Conservation (phyloP, 2,888 invertebrate genomes). For the Agriopis marginaria region DNA sequence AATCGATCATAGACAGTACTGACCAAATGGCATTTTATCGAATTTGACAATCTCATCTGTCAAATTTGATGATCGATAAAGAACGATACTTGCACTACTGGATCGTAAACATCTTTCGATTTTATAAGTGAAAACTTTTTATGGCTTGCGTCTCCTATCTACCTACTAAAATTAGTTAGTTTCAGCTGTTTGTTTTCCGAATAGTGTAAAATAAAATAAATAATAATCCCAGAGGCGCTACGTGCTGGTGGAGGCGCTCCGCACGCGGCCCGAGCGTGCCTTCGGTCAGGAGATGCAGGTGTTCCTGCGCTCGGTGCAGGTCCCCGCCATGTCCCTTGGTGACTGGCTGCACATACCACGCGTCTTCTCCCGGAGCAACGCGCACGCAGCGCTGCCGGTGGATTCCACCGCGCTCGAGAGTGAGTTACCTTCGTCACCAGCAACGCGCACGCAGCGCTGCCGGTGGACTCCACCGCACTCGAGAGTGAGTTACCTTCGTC, state of each 20-base stretch:
- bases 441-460: constrained; percentile 91
- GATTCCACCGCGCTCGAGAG: constrained; percentile 77
- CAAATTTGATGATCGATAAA: too few relatives aligned
- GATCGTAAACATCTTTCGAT: too few relatives aligned
- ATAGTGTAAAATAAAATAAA: too few relatives aligned
- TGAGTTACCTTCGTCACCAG: constrained; percentile 88
- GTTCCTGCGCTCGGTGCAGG: constrained; percentile 78
- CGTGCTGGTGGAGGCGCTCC: constrained; percentile 89
- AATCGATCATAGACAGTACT: too few relatives aligned
- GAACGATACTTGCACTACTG: too few relatives aligned
- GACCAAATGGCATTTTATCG: too few relatives aligned
- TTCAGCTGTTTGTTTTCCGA: too few relatives aligned
- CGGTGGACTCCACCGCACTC: constrained; percentile 88
- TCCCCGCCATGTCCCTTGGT: constrained; percentile 82
- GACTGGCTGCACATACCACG: constrained; percentile 90
- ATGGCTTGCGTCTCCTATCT: too few relatives aligned
- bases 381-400: constrained; percentile 91
- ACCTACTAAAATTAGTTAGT: too few relatives aligned
- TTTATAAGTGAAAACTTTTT: too few relatives aligned
- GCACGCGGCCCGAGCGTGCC: constrained; percentile 78
- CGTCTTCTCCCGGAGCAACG: constrained; percentile 91
- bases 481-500: too few relatives aligned
- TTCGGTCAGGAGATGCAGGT: constrained; percentile 82
- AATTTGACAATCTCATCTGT: too few relatives aligned
- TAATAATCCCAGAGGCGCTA: constrained; percentile 85